These are phyloP conservation scores for Phainopepla nitens DNA, from an alignment of 2,113 vertebrate species.

Conservation along the genomic window DNA sequence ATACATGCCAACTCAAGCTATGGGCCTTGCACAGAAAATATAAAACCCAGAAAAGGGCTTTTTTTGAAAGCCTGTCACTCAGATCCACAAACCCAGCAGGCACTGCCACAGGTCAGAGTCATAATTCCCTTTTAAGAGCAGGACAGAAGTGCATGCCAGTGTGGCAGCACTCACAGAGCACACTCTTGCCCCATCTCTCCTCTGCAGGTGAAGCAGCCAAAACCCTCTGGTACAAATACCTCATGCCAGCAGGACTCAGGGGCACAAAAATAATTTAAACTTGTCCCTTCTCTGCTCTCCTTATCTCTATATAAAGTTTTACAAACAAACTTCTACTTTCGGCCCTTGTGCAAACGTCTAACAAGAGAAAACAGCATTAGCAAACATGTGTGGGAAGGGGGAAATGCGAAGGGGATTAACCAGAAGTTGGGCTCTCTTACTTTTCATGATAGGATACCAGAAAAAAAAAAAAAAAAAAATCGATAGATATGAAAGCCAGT, in stretches of 20 bases:
- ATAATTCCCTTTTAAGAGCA: background rate
- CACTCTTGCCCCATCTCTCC: background rate
- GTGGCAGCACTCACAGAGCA: background rate
- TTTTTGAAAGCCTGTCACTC: background rate
- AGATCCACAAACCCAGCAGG: background rate
- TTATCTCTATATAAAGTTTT: background rate
- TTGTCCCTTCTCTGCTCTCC: background rate
- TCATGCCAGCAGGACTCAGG: accelerated
- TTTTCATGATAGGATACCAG: background rate
- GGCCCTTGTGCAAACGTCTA: background rate
- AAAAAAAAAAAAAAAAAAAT: too few species aligned
- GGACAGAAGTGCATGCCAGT: background rate
- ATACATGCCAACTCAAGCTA: background rate
- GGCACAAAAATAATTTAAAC: background rate
- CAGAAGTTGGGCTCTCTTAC: background rate
- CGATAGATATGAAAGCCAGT: accelerated
- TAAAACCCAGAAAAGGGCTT: background rate
- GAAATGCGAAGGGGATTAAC: background rate
- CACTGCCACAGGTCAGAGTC: background rate
- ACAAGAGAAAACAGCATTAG: background rate
- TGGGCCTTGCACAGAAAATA: background rate
- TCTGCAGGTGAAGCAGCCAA: background rate
- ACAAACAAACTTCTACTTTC: background rate
- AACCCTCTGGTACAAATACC: background rate
- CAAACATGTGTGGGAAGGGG: accelerated